A percentile compares a stretch with the other conserved stretches of the same genome.
Conservation (phyloP, 2,797 vertebrate genomes). For the Onychomys torridus region DNA sequence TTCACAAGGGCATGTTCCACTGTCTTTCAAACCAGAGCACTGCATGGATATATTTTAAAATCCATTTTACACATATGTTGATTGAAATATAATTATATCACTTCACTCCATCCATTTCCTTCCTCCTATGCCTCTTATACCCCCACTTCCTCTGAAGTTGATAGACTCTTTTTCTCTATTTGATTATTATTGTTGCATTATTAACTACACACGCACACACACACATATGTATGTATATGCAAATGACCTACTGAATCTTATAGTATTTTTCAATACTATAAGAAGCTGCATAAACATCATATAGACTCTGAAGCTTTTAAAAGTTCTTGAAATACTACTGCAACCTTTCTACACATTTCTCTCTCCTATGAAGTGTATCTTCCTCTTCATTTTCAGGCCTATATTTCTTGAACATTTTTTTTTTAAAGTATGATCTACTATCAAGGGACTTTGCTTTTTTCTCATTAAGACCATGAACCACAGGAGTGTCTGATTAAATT, state of each 20-base stretch:
- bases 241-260: not conserved
- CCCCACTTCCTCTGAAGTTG: not conserved
- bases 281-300: not conserved
- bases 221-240: accelerated
- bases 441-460: constrained; percentile 70
- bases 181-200: not conserved
- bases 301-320: not conserved
- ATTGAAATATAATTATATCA: not conserved
- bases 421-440: not conserved
- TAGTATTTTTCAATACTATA: not conserved
- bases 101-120: not conserved
- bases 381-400: constrained; percentile 48
- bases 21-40: not conserved
- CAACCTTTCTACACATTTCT: not conserved
- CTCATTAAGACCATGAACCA: constrained; percentile 70
- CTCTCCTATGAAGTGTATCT: not conserved
- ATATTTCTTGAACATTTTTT: not conserved
- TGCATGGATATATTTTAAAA: not conserved
- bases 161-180: not conserved
- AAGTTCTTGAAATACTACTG: not conserved
- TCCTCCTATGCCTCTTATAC: not conserved
- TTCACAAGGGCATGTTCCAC: not conserved
- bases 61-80: not conserved
- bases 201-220: not conserved
- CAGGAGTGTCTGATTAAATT: constrained; percentile 78